These are phyloP conservation scores for Micrasema longulum DNA, from an alignment of 1,140 invertebrate species.

Conservation along the genomic window DNA sequence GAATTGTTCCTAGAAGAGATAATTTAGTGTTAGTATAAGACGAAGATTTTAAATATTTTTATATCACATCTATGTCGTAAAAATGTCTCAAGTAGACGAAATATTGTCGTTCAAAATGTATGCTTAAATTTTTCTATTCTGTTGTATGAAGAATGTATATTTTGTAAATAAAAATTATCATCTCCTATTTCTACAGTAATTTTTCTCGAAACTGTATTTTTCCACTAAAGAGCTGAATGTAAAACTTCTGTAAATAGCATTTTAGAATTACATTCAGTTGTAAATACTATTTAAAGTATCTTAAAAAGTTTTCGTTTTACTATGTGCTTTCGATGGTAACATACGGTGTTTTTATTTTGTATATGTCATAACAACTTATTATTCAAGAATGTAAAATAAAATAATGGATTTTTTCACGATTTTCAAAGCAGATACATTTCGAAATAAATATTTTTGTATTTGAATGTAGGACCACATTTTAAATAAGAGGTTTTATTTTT, in stretches of 20 bases:
- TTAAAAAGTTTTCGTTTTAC: neutral
- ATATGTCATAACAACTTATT: neutral
- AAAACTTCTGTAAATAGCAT: constrained; percentile 4
- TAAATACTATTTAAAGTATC: constrained; percentile 1
- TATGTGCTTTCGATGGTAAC: neutral
- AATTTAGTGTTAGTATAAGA: neutral
- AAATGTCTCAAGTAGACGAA: neutral
- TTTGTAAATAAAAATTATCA: constrained; percentile 1
- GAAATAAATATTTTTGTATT: neutral
- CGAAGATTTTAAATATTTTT: constrained; percentile 38
- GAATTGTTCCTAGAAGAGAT: constrained; percentile 23
- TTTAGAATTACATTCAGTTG: neutral
- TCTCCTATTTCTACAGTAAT: neutral
- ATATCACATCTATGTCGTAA: constrained; percentile 15
- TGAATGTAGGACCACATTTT: neutral
- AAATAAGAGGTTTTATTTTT: neutral
- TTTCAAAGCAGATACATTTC: neutral
- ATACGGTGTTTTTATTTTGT: constrained; percentile 2
- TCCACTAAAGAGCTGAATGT: neutral
- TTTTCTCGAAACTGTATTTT: neutral
- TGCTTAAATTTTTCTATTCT: neutral
- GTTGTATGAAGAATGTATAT: neutral
- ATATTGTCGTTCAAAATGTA: neutral
- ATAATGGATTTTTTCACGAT: neutral
- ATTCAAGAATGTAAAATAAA: neutral